A percentile compares a stretch with the other conserved stretches of the same genome.
Conservation (phyloP, 2,888 invertebrate genomes). For the Drymonia ruficornis region DNA sequence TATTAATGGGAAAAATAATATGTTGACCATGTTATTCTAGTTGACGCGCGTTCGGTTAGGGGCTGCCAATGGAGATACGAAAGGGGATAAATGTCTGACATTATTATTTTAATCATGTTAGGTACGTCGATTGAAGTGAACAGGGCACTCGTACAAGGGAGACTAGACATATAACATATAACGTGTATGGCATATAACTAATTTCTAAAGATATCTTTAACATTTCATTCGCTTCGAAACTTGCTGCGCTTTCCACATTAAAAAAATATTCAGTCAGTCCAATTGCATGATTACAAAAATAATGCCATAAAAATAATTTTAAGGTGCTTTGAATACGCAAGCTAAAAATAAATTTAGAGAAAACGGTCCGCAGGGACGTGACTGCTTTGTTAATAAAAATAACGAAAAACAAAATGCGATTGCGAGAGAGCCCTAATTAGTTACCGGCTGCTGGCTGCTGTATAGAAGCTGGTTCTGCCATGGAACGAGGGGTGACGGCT, state of each 20-base stretch:
- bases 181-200: too few relatives aligned
- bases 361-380: conserved; percentile 48
- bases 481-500: conserved; percentile 33
- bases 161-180: too few relatives aligned
- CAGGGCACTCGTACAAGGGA: too few relatives aligned
- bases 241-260: too few relatives aligned
- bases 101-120: neutral
- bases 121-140: too few relatives aligned
- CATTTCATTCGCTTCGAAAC: too few relatives aligned
- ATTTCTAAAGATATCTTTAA: too few relatives aligned
- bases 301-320: conserved; percentile 30
- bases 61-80: neutral
- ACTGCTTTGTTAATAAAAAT: conserved; percentile 53
- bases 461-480: conserved; percentile 34
- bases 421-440: conserved; percentile 55
- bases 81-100: neutral
- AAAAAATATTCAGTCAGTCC: neutral
- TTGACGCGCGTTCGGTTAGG: conserved; percentile 10
- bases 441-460: conserved; percentile 36
- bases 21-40: conserved; percentile 41
- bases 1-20: conserved; percentile 73
- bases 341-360: conserved; percentile 45
- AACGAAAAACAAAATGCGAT: conserved; percentile 52
- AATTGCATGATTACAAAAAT: conserved; percentile 18
- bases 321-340: conserved; percentile 33